These are phyloP conservation scores for Gadus chalcogrammus DNA, from an alignment of 2,113 vertebrate genomes.

Conservation along the genomic window DNA sequence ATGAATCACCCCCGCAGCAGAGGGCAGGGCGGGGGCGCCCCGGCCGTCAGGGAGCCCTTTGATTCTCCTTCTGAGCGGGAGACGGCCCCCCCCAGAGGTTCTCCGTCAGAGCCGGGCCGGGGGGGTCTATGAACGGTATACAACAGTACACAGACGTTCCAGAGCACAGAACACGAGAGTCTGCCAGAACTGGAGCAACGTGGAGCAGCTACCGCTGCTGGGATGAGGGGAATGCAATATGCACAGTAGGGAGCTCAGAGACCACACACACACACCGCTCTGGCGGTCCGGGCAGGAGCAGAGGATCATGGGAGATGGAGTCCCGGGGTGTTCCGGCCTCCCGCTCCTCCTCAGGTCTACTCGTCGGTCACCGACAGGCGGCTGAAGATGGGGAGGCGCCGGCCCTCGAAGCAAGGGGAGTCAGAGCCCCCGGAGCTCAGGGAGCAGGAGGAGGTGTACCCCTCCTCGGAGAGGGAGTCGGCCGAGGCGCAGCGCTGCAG, in stretches of 20 bases:
- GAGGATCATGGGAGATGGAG: not conserved
- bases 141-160: slow-evolving; percentile 73
- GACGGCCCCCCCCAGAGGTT: slow-evolving; percentile 29
- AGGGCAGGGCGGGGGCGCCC: slow-evolving; percentile 32
- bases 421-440: slow-evolving; percentile 72
- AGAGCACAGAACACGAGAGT: slow-evolving; percentile 34
- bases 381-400: slow-evolving; percentile 78
- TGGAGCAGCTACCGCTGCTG: slow-evolving; percentile 62
- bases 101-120: slow-evolving; percentile 13
- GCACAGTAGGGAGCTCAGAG: slow-evolving; percentile 56
- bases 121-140: slow-evolving; percentile 56
- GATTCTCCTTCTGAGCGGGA: slow-evolving; percentile 44
- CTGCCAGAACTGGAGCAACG: slow-evolving; percentile 60
- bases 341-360: slow-evolving; percentile 30
- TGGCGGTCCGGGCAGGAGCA: not conserved
- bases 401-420: slow-evolving; percentile 67
- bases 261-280: slow-evolving; percentile 18
- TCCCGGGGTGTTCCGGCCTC: not conserved
- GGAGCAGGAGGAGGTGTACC: slow-evolving; percentile 73
- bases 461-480: slow-evolving; percentile 78
- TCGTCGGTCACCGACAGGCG: slow-evolving; percentile 73
- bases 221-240: slow-evolving; percentile 72
- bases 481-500: slow-evolving; percentile 66
- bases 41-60: slow-evolving; percentile 50
- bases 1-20: too few relatives aligned